A percentile compares a stretch with the other conserved stretches of the same genome.
phyloP scores from a whole-genome alignment of 2,797 vertebrate species.

The Hyperoplus lanceolatus region DNA sequence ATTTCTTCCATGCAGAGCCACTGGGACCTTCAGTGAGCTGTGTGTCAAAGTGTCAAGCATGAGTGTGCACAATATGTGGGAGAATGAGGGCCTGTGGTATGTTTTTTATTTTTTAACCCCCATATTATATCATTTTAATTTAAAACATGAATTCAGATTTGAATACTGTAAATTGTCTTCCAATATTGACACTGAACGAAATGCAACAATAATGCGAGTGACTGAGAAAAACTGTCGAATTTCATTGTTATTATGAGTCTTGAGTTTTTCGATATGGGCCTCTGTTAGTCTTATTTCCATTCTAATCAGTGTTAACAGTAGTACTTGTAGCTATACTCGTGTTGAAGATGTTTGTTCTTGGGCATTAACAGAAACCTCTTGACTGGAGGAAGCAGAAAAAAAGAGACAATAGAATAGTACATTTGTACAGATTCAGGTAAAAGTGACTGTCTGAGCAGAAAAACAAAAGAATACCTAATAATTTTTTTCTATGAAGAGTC shows the following conservation, averaged over 20 bases:
- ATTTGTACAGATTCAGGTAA: slow-evolving; percentile 84
- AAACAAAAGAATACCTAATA: slow-evolving; percentile 53
- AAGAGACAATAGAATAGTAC: slow-evolving; percentile 72
- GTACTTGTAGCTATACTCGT: slow-evolving; percentile 86
- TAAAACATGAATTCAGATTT: slow-evolving; percentile 81
- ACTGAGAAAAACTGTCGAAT: slow-evolving; percentile 74
- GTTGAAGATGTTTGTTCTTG: slow-evolving; percentile 85
- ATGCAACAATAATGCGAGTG: slow-evolving; percentile 79
- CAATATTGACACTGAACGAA: slow-evolving; percentile 82
- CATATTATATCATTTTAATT: slow-evolving; percentile 73
- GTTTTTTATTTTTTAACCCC: slow-evolving; percentile 56
- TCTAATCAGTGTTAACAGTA: slow-evolving; percentile 85
- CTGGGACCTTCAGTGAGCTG: slow-evolving; percentile 70
- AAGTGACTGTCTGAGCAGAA: slow-evolving; percentile 77
- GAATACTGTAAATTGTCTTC: slow-evolving; percentile 89
- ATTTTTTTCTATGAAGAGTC: slow-evolving; percentile 76
- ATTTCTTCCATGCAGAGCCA: slow-evolving; percentile 80
- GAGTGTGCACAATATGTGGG: slow-evolving; percentile 80
- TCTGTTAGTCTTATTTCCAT: slow-evolving; percentile 84
- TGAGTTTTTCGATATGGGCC: slow-evolving; percentile 80
- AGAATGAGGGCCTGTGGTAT: slow-evolving; percentile 77
- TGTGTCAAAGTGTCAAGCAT: slow-evolving; percentile 82
- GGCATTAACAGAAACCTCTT: slow-evolving; percentile 85
- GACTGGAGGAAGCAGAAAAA: slow-evolving; percentile 68
- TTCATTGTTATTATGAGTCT: slow-evolving; percentile 72